Percentiles rank a stretch among this genome's conserved stretches.
Evolutionary conservation across 2,888 invertebrate genomes (phyloP).

Genomic region (Xiphydria camelus): DNA sequence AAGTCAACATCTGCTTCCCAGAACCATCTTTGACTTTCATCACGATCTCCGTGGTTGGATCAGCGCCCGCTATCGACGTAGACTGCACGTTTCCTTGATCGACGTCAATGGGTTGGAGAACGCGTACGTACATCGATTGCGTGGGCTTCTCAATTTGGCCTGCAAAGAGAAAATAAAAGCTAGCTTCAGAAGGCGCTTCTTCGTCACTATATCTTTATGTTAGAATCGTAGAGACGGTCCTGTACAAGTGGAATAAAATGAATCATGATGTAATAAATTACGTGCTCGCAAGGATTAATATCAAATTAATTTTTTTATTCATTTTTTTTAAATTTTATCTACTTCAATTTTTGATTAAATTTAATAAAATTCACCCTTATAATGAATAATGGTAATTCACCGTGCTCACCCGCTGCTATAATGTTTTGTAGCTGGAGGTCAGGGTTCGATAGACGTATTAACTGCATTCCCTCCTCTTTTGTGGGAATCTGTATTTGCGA

Average conservation of each 20-base stretch:
- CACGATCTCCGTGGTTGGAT: constrained; percentile 14
- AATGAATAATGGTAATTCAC: no score
- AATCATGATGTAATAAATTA: no score
- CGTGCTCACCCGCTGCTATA: constrained; percentile 28
- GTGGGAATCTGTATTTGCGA: not conserved
- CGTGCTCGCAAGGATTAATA: no score
- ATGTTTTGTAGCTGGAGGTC: constrained; percentile 28
- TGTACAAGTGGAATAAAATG: no score
- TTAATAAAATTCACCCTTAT: no score
- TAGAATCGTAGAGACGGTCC: no score
- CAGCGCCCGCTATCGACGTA: constrained; percentile 10
- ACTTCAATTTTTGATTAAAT: no score
- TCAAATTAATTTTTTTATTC: no score
- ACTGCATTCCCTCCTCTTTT: constrained; percentile 13
- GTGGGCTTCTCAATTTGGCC: constrained; percentile 19
- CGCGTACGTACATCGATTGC: constrained; percentile 32
- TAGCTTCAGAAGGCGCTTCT: no score
- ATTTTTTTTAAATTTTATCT: no score
- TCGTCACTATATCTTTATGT: no score
- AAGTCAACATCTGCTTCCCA: constrained; percentile 45
- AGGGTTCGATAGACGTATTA: constrained; percentile 28
- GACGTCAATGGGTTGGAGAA: constrained; percentile 29
- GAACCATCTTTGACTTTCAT: constrained; percentile 25
- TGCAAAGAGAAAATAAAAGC: constrained; percentile 11
- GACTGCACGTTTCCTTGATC: constrained; percentile 20